Base-by-base conservation (phyloP, 2,797 vertebrate genomes). In the Myotis myotis region DNA sequence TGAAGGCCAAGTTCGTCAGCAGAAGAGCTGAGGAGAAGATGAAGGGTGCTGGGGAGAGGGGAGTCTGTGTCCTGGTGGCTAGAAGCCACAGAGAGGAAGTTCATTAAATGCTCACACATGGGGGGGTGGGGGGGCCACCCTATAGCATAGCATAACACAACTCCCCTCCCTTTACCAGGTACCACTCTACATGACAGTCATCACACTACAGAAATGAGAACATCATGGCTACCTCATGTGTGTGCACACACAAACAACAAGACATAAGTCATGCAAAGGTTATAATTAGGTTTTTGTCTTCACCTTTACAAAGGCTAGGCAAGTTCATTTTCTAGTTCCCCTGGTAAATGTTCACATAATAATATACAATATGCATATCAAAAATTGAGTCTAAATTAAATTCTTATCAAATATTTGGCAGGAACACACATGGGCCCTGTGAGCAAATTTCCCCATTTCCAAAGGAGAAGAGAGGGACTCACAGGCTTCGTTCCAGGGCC, bases 301-400 rank as follows among this genome's bases (percentile, higher is more conserved):
- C 3, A 71, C 23, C 38, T 38, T 89, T 13, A n/a, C 8, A 80
- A 87, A 76, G 30, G 41, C 71, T 33, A 74, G 41, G 15, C 5
- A 68, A 70, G 70, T n/a, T 57, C 70, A 91, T 36, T 71, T 75
- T 83, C 33, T 20, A 76, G 30, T 41, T 92, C 60, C 85, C 47
- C 70, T 75, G 68, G 30, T 33, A 82, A 33, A 76, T 36, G 36
- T 86, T 87, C 49, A 62, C 71, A 17, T 36, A 66, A 78, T 60
- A 28, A 49, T 79, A 86, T 20, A 28, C 28, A 87, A 86, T 15
- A 44, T 0, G 62, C 38, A 75, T 36, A 75, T 44, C 51, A 38
- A 75, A 84, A 60, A 87, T 10, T 23, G 53, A 85, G 3, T 92
- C 66, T 28, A 88, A 92, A 85, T 41, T 87, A 74, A 95, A 87